phyloP scores from a whole-genome alignment of 2,888 invertebrate genomes.

The Anthophora plumipes region DNA sequence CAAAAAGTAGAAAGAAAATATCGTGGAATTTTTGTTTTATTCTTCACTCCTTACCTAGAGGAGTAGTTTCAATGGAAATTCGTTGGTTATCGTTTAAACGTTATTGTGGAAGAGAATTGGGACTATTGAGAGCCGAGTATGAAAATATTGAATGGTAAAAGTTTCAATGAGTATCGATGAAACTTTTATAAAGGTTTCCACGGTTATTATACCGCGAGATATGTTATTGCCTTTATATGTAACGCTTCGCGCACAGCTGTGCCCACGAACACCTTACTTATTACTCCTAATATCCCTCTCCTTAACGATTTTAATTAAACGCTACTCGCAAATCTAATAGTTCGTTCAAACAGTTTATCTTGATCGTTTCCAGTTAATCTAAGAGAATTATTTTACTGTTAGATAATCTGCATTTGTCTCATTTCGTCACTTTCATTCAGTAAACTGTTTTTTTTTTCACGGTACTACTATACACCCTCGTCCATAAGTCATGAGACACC shows the following conservation, averaged over 20 bases:
- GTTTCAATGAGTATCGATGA: slow-evolving; percentile 5
- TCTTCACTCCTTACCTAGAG: neutral
- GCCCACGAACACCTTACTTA: slow-evolving; percentile 33
- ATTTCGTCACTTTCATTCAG: neutral
- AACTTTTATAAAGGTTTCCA: slow-evolving; percentile 4
- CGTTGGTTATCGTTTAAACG: neutral
- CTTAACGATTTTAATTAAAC: slow-evolving; percentile 48
- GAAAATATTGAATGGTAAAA: neutral
- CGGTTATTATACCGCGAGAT: neutral
- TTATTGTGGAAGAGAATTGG: neutral
- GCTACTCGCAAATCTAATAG: slow-evolving; percentile 11
- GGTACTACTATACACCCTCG: no score
- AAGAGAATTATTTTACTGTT: neutral
- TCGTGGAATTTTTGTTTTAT: neutral
- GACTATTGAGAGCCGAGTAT: neutral
- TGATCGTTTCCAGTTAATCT: neutral
- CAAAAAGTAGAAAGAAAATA: no score
- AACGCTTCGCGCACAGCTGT: slow-evolving; percentile 35
- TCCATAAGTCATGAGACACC: no score
- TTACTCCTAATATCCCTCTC: slow-evolving; percentile 2
- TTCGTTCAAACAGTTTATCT: neutral
- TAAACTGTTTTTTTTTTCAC: no score
- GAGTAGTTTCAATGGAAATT: neutral
- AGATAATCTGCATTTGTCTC: neutral
- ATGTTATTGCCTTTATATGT: slow-evolving; percentile 16